Evolutionary conservation across 1,140 invertebrate genomes (phyloP).

Genomic region (Aphelenchoides besseyi): DNA sequence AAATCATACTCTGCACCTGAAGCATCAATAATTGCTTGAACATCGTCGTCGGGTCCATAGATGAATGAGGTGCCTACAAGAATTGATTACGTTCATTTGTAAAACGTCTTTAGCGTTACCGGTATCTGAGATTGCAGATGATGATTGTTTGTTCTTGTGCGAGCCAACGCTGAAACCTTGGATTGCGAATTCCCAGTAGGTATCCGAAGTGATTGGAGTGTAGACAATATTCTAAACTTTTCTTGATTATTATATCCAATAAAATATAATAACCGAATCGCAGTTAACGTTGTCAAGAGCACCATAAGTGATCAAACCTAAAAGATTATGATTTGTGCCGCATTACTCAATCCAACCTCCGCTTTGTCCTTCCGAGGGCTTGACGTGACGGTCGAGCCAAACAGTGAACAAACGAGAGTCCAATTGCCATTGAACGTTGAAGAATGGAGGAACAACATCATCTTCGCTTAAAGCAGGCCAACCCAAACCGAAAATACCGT

Average conservation of each 20-base stretch:
- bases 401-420: slow-evolving; percentile 46
- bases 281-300: slow-evolving; percentile 47
- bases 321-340: too few relatives aligned
- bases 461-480: slow-evolving; percentile 50
- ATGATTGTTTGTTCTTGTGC: slow-evolving; percentile 32
- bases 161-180: slow-evolving; percentile 36
- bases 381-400: slow-evolving; percentile 46
- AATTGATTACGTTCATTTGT: too few relatives aligned
- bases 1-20: slow-evolving; percentile 41
- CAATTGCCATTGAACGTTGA: slow-evolving; percentile 44
- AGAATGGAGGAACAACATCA: slow-evolving; percentile 49
- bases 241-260: not conserved
- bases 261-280: slow-evolving; percentile 27
- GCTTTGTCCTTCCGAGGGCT: slow-evolving; percentile 27
- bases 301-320: slow-evolving; percentile 53
- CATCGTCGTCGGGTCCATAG: slow-evolving; percentile 28
- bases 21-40: slow-evolving; percentile 32
- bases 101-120: too few relatives aligned
- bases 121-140: slow-evolving; percentile 51
- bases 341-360: too few relatives aligned
- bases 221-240: slow-evolving; percentile 30
- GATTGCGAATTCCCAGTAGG: slow-evolving; percentile 52
- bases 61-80: slow-evolving; percentile 48
- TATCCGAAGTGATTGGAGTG: slow-evolving; percentile 38
- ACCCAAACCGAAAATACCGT: slow-evolving; percentile 51